A percentile compares a stretch with the other conserved stretches of the same genome.
phyloP scores from a whole-genome alignment of 2,797 vertebrate genomes.

The Taenioides sp. region DNA sequence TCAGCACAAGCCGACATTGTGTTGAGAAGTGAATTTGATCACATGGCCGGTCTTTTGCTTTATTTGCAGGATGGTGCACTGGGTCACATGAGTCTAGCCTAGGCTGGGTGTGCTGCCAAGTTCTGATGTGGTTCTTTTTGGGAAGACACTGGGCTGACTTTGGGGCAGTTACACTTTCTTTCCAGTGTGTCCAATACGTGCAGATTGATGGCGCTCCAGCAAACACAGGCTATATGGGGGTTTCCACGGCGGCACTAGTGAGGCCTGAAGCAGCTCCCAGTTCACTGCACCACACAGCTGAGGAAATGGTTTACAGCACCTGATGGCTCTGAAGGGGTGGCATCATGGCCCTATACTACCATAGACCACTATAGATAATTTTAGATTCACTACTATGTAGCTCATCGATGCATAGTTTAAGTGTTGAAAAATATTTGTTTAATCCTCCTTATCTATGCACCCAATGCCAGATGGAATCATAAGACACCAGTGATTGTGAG shows the following conservation, averaged over 20 bases:
- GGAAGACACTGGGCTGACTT: background rate
- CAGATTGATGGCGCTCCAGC: conserved; percentile 7
- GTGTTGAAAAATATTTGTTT: background rate
- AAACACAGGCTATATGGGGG: conserved; percentile 1
- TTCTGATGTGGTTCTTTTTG: background rate
- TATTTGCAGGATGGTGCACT: background rate
- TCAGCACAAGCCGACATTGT: background rate
- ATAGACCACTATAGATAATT: background rate
- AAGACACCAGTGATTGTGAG: conserved; percentile 52
- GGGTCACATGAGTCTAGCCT: background rate
- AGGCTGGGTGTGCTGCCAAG: background rate
- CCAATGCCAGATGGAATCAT: conserved; percentile 38
- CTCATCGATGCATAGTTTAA: background rate
- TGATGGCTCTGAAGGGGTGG: background rate
- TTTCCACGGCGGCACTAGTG: conserved; percentile 1
- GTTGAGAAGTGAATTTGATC: background rate
- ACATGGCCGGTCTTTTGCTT: background rate
- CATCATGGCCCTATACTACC: background rate
- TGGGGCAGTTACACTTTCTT: background rate
- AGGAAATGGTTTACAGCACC: background rate
- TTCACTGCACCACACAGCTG: background rate
- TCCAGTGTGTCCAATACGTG: background rate
- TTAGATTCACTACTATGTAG: background rate
- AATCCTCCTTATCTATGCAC: conserved; percentile 9
- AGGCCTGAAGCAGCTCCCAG: background rate